Percentiles rank a stretch among this genome's conserved stretches.
These are phyloP conservation scores for Acrossocheilus wenchowensis DNA, from an alignment of 2,797 vertebrate genomes.

Conservation along the genomic window DNA sequence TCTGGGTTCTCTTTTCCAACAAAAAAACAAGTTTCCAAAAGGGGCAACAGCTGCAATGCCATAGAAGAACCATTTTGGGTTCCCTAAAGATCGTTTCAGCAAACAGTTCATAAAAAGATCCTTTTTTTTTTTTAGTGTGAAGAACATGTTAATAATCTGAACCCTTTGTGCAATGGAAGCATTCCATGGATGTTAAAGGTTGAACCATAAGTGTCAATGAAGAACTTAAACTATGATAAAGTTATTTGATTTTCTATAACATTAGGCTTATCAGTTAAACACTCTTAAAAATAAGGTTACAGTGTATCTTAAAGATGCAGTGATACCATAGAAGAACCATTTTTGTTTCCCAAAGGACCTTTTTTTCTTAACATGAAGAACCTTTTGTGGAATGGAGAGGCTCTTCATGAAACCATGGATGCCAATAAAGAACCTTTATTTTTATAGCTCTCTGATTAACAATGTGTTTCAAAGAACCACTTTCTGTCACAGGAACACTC, in stretches of 20 bases:
- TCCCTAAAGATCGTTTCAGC: not conserved
- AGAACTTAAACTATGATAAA: not conserved
- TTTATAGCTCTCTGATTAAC: not conserved
- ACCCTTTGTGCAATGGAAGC: not conserved
- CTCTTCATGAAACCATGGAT: not conserved
- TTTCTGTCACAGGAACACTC: conserved; percentile 9
- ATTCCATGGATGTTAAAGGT: not conserved
- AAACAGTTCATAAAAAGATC: not conserved
- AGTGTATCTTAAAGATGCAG: not conserved
- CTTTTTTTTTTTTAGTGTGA: not conserved
- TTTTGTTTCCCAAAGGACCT: not conserved
- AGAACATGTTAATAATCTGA: not conserved
- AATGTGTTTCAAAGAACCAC: not conserved
- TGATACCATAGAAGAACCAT: not conserved
- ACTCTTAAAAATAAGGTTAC: not conserved
- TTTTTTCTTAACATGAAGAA: not conserved
- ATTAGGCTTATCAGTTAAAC: not conserved
- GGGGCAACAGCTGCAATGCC: not conserved
- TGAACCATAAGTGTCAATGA: not conserved
- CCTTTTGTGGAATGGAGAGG: not conserved
- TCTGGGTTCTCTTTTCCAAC: not conserved
- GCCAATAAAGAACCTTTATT: not conserved
- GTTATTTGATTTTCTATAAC: not conserved
- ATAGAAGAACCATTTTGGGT: not conserved
- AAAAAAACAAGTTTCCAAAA: not conserved